Base-by-base conservation (phyloP, 2,888 invertebrate genomes). In the Rhingia campestris region DNA sequence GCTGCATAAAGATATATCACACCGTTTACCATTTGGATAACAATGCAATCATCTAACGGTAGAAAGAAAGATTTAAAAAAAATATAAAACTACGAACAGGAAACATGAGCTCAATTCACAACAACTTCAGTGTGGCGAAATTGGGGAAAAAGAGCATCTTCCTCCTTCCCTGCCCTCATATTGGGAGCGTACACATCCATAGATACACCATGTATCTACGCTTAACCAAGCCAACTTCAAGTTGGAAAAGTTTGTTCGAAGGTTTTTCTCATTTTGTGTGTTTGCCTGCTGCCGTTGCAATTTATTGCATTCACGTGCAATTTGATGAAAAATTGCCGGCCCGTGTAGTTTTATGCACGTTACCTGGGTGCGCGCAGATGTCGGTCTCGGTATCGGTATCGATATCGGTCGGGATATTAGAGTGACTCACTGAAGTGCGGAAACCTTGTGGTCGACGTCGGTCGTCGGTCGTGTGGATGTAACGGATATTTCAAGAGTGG, bases 301-400 rank as follows among this genome's bases (percentile, higher is more conserved):
- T 82, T 79, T 82, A 82, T 82, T 74, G 82, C 82, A 79, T 79
- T 79, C 79, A 77, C 79, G 82, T 82, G 73, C 79, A 69, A 73
- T 82, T 82, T 79, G 79, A 82, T 79, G 73, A 75, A 79, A 77
- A 79, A 82, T 79, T 69, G 53, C 79, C 39, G 43, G 45, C 39
- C 53, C 22, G 2, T 59, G 41, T 49, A 49, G 53, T 41, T 66
- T 4, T 45, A 10, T 14, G 22, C 35, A 35, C n/a, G 67, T 7
- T 14, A 54, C 54, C 54, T 67, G 54, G 54, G 41, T 30, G 64
- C 51, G 9, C 51, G 39, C 10, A 33, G 49, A 49, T 70, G 47
- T 39, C 76, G 69, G 47, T 63, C 43, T 37, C 35, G 33, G 56
- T 22, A 22, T 22, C 22, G 22, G 22, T 22, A 22, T 22, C 22